These are phyloP conservation scores for Styela clava DNA, from an alignment of 23 tunicate species.

Conservation along the genomic window DNA sequence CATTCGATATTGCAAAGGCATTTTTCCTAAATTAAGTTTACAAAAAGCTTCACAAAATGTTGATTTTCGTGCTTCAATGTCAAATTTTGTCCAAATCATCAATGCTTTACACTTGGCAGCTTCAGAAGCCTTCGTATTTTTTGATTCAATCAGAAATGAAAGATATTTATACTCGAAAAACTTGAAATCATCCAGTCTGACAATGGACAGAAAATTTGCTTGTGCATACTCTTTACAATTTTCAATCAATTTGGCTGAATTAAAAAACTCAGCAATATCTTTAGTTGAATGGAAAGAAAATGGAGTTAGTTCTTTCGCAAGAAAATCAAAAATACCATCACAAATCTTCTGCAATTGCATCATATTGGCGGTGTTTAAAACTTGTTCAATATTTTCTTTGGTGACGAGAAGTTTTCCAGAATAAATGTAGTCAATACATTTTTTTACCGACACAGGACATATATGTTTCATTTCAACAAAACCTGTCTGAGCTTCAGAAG, in stretches of 20 bases:
- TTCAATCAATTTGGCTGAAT: not conserved
- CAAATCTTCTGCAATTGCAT: not conserved
- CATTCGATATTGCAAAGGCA: not conserved
- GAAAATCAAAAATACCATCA: too few relatives aligned
- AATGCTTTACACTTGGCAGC: not conserved
- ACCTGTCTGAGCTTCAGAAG: not conserved
- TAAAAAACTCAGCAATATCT: not conserved
- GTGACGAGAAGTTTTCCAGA: not conserved
- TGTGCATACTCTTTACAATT: not conserved
- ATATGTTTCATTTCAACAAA: not conserved
- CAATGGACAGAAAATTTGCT: not conserved
- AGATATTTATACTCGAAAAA: not conserved
- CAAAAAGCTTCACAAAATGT: not conserved
- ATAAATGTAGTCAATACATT: not conserved
- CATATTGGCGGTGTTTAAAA: not conserved
- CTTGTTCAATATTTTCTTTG: not conserved
- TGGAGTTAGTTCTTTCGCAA: not conserved
- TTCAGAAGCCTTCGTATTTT: not conserved
- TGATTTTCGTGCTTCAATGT: not conserved
- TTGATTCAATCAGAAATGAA: not conserved
- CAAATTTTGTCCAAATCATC: not conserved
- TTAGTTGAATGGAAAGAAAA: not conserved
- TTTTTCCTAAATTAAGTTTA: not conserved
- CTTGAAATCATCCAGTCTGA: not conserved
- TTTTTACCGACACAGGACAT: not conserved